These are phyloP conservation scores for Cephus rjabovi DNA, from an alignment of 2,888 invertebrate genomes.

Conservation along the genomic window DNA sequence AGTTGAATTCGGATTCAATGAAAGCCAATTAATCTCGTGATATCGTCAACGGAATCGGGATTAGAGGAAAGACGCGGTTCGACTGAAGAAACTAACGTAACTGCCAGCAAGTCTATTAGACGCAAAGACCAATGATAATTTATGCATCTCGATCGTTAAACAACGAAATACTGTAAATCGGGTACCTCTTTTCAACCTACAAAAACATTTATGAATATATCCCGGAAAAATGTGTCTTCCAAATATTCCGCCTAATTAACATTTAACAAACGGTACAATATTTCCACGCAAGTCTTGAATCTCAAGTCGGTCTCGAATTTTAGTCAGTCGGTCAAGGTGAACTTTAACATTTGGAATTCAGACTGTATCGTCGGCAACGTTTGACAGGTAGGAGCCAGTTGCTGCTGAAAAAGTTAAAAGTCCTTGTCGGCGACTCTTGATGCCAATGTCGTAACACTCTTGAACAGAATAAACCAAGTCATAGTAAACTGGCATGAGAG, in stretches of 20 bases:
- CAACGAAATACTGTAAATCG: neutral
- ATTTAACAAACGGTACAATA: neutral
- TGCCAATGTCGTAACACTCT: neutral
- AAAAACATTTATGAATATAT: neutral
- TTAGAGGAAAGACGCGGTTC: neutral
- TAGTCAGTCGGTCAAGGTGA: constrained; percentile 40
- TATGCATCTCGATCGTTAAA: neutral
- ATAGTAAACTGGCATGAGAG: neutral
- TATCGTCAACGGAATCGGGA: neutral
- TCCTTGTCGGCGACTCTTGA: neutral
- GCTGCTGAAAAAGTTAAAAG: neutral
- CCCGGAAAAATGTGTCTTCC: neutral
- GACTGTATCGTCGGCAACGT: neutral
- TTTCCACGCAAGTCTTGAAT: neutral
- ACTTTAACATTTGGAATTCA: constrained; percentile 33
- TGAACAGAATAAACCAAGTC: neutral
- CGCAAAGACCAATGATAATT: neutral
- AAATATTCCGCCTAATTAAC: neutral
- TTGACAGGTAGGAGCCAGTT: neutral
- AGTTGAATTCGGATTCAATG: constrained; percentile 46
- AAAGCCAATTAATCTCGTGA: constrained; percentile 34
- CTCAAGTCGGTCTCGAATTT: neutral
- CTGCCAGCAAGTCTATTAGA: neutral
- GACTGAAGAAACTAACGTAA: neutral
- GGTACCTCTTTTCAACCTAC: neutral